Percentiles rank a stretch among this genome's conserved stretches.
phyloP scores from a whole-genome alignment of 2,113 vertebrate genomes.

The Lonchura striata region DNA sequence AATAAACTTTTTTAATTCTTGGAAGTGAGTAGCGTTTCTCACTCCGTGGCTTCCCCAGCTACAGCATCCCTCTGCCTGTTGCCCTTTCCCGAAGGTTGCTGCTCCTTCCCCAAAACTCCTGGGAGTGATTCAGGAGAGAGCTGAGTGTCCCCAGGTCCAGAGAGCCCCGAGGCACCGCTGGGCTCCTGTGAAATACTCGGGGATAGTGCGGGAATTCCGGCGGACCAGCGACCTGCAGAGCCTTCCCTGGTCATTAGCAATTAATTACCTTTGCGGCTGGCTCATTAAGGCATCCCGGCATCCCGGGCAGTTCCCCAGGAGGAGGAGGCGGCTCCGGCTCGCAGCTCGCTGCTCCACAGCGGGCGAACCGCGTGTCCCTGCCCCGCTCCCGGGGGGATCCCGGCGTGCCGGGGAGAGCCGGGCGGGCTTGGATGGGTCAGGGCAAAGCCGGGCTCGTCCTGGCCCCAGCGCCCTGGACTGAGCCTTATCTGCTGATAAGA shows the following conservation, averaged over 20 bases:
- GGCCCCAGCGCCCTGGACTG: neutral
- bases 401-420: fast-evolving
- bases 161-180: neutral
- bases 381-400: neutral
- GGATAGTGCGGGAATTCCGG: neutral
- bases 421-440: fast-evolving
- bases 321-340: neutral
- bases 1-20: neutral
- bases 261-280: neutral
- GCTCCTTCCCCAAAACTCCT: neutral
- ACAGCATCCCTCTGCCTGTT: fast-evolving
- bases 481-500: neutral
- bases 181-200: neutral
- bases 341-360: neutral
- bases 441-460: neutral
- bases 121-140: neutral
- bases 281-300: neutral
- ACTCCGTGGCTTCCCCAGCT: neutral
- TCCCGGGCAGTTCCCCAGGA: fast-evolving
- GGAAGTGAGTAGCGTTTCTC: neutral
- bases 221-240: neutral
- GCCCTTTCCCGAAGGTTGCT: neutral
- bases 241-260: neutral
- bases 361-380: neutral
- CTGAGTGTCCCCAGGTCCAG: neutral